Evolutionary conservation across 2,797 vertebrate species (phyloP).

Genomic region (Lerista edwardsae): DNA sequence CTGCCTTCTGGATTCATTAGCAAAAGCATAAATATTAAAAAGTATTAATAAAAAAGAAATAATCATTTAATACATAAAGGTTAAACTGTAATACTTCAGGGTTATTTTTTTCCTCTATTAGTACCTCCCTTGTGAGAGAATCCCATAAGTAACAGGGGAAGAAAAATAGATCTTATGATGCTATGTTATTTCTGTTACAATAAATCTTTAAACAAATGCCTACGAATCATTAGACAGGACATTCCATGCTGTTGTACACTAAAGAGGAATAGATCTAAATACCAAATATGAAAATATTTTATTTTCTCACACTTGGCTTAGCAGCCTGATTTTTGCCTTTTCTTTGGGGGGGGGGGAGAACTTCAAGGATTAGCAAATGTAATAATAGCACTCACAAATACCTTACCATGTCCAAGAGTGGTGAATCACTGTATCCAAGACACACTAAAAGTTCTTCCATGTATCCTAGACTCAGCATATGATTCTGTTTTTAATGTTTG

Average conservation of each 20-base stretch:
- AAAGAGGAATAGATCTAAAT: constrained; percentile 26
- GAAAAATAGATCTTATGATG: constrained; percentile 13
- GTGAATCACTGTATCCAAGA: constrained; percentile 53
- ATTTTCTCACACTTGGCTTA: constrained; percentile 20
- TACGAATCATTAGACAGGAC: constrained; percentile 38
- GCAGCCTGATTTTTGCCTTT: neutral
- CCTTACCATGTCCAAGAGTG: neutral
- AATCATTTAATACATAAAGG: neutral
- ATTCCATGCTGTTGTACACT: constrained; percentile 23
- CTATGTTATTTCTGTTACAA: constrained; percentile 30
- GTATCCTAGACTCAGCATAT: neutral
- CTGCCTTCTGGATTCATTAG: neutral
- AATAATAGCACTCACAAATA: neutral
- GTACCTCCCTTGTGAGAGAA: neutral
- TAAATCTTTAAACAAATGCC: constrained; percentile 37
- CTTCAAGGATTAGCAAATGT: neutral
- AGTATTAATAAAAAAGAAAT: neutral
- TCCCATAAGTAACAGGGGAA: constrained; percentile 18
- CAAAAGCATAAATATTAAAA: constrained; percentile 22
- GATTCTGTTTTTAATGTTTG: neutral
- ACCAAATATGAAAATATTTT: neutral
- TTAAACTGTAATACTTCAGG: neutral
- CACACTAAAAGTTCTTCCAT: constrained; percentile 45
- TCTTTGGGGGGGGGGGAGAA: no score
- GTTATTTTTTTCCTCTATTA: neutral